Conservation (phyloP, 2,113 vertebrate species). For the Phyllopteryx taeniolatus region DNA sequence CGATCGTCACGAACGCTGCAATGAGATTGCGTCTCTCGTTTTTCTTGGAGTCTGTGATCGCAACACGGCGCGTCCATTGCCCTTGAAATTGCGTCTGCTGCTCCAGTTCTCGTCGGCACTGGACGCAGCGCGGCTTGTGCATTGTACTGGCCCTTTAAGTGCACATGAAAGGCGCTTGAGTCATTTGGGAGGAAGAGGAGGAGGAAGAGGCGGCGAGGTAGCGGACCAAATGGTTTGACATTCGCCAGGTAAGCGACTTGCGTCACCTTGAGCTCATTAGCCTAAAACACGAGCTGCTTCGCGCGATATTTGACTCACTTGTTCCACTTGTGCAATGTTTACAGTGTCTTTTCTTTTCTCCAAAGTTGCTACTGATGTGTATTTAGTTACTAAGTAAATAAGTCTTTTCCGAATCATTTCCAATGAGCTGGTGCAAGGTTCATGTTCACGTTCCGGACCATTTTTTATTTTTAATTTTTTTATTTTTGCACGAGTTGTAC, state of each 20-base stretch:
- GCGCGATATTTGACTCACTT: too few species aligned
- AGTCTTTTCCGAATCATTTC: too few species aligned
- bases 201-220: not conserved
- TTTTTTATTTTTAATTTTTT: not conserved
- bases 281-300: not conserved
- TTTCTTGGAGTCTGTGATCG: too few species aligned
- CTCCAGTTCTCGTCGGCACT: not conserved
- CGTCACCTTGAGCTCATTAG: not conserved
- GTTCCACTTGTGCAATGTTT: not conserved
- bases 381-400: too few species aligned
- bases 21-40: too few species aligned
- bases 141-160: conserved; percentile 41
- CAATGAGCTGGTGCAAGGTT: too few species aligned
- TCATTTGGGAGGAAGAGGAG: conserved; percentile 40
- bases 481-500: not conserved
- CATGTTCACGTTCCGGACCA: too few species aligned
- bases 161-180: conserved; percentile 34
- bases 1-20: too few species aligned
- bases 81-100: too few species aligned
- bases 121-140: not conserved
- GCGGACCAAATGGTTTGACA: not conserved
- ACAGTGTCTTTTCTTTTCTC: not conserved
- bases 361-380: too few species aligned
- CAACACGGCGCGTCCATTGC: too few species aligned
- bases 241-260: not conserved